Evolutionary conservation across 2,888 invertebrate species (phyloP), one percentile per base, ranked within the genome.

Genomic region (Molorchus minor): DNA sequence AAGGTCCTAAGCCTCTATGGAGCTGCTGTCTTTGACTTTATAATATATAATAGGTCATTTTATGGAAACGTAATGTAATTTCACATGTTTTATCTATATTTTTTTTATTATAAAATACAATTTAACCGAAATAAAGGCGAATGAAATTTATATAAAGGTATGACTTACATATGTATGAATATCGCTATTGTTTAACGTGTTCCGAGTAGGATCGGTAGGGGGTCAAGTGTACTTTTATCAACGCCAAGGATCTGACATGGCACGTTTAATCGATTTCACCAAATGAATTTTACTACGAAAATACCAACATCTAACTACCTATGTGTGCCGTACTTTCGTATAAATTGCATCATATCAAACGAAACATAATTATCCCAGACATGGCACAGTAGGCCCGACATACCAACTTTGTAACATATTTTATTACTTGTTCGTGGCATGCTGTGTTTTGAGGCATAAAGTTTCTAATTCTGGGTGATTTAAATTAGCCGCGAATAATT

Each of bases 181-280:
- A n/a, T n/a, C 33, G 12, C 5, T 33, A 33, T 16, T 30, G 52
- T 52, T 38, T 49, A 45, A 49, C 35, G 47, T 66, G 68, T 61
- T 68, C 65, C 64, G 51, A 60, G 52, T 35, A 68, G 65, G 67
- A 69, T 67, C 63, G 68, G 66, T 61, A 71, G 68, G 75, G 79
- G 79, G 77, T 78, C 77, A 77, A 76, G 77, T 77, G 75, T 77
- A 74, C 71, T 73, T 75, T 74, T 77, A 79, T 79, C 79, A 64
- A 43, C 71, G 76, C 61, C 77, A 75, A 74, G 77, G 77, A 79
- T 79, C 79, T 77, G 69, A 70, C 76, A 71, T 70, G 70, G 72
- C 73, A 73, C 70, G 73, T 70, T 68, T 73, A 76, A 76, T 76
- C 75, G 76, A 76, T 77, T 75, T 71, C 69, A 71, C 69, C 71